Conservation (phyloP, 2,113 vertebrate species). For the Trogon surrucura region DNA sequence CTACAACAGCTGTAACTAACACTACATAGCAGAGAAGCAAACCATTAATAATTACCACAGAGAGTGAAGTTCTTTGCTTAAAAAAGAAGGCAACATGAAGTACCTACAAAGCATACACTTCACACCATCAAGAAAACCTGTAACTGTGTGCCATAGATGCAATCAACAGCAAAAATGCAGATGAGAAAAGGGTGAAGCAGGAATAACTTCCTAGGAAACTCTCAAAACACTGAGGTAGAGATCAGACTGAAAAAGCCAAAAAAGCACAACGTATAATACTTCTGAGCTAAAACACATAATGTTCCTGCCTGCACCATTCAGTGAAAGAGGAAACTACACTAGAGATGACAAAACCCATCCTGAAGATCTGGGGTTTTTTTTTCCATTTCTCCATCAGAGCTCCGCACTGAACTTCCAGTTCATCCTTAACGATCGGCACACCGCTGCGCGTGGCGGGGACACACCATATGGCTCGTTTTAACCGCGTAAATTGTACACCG, state of each 20-base stretch:
- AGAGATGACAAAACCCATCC: background rate
- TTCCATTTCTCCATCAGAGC: background rate
- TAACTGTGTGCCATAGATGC: fast-evolving
- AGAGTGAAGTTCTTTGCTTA: background rate
- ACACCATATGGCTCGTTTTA: background rate
- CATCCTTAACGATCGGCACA: background rate
- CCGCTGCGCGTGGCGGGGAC: background rate
- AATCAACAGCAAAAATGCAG: background rate
- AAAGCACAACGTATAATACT: background rate
- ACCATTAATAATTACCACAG: background rate
- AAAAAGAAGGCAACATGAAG: fast-evolving
- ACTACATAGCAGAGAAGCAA: background rate
- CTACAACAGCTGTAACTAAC: background rate
- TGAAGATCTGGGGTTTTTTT: background rate
- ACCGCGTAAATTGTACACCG: fast-evolving
- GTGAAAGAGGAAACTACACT: background rate
- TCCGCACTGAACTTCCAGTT: background rate
- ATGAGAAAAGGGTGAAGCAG: background rate
- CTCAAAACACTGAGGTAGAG: background rate
- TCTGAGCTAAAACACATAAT: background rate
- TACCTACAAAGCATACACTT: background rate
- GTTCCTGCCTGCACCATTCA: background rate
- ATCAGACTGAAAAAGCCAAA: background rate
- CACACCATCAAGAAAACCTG: background rate
- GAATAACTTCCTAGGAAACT: background rate